Conservation (phyloP, 2,797 vertebrate species). For the Sphenodon punctatus region DNA sequence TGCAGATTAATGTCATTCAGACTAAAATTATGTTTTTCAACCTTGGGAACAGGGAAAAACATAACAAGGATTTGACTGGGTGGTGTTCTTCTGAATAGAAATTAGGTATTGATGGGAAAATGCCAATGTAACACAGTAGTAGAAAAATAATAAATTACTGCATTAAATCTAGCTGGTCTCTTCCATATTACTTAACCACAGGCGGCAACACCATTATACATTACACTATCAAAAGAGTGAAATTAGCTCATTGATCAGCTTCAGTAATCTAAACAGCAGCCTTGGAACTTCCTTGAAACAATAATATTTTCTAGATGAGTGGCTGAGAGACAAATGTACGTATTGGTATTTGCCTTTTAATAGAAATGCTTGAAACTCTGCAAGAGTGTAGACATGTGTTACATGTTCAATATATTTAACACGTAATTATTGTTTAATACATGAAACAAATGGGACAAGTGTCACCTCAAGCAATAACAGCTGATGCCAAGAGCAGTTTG, state of each 20-base stretch:
- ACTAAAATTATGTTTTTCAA: not conserved
- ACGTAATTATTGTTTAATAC: not conserved
- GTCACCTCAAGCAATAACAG: too few species aligned
- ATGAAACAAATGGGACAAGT: not conserved
- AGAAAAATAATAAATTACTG: not conserved
- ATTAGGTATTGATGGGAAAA: not conserved
- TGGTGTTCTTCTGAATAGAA: not conserved
- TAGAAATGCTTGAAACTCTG: constrained; percentile 1
- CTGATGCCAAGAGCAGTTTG: not conserved
- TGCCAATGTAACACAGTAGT: not conserved
- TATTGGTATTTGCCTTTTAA: constrained; percentile 14
- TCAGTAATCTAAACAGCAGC: constrained; percentile 1
- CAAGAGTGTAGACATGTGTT: not conserved
- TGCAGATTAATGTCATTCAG: not conserved
- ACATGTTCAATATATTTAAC: not conserved
- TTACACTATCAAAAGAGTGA: not conserved
- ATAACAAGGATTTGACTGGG: not conserved
- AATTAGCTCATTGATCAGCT: constrained; percentile 12
- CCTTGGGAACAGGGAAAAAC: not conserved
- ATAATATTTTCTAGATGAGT: not conserved
- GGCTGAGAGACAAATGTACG: not conserved
- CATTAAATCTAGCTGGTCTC: not conserved
- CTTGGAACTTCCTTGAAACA: constrained; percentile 10
- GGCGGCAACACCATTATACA: not conserved
- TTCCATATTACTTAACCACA: not conserved